Evolutionary conservation across 2,888 invertebrate species (phyloP).

Genomic region (Leptura quadrifasciata): DNA sequence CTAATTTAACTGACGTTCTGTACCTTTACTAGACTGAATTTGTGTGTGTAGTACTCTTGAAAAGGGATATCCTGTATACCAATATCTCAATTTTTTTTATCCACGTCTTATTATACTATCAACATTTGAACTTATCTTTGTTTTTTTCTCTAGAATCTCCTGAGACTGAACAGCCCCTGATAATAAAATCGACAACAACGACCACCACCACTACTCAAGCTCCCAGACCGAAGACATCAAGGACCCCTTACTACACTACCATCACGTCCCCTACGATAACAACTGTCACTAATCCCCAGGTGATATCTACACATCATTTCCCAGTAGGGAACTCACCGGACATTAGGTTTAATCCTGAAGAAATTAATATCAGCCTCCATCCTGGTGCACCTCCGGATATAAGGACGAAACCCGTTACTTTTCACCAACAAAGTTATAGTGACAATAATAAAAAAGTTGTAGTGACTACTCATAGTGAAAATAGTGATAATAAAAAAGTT

Average conservation of each 20-base stretch:
- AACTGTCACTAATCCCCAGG: constrained; percentile 50
- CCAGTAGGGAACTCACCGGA: constrained; percentile 68
- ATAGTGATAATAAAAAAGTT: constrained; percentile 51
- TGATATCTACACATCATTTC: constrained; percentile 67
- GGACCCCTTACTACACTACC: constrained; percentile 59
- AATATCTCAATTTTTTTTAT: too few relatives aligned
- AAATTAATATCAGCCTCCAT: constrained; percentile 72
- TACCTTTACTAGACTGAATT: too few relatives aligned
- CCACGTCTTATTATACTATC: too few relatives aligned
- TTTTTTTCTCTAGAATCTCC: constrained; percentile 68
- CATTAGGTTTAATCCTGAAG: constrained; percentile 72
- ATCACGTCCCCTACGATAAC: constrained; percentile 55
- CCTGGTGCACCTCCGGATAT: constrained; percentile 68
- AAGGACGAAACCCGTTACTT: constrained; percentile 60
- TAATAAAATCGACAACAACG: constrained; percentile 66
- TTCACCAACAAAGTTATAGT: constrained; percentile 55
- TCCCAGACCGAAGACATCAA: constrained; percentile 54
- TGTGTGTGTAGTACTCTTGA: too few relatives aligned
- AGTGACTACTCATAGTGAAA: constrained; percentile 68
- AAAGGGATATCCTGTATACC: too few relatives aligned
- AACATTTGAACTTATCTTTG: constrained; percentile 14
- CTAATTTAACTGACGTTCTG: too few relatives aligned
- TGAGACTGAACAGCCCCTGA: constrained; percentile 69
- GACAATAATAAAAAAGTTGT: constrained; percentile 66
- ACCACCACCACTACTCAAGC: constrained; percentile 61